phyloP scores from a whole-genome alignment of 2,797 vertebrate species.

The Columba guinea region DNA sequence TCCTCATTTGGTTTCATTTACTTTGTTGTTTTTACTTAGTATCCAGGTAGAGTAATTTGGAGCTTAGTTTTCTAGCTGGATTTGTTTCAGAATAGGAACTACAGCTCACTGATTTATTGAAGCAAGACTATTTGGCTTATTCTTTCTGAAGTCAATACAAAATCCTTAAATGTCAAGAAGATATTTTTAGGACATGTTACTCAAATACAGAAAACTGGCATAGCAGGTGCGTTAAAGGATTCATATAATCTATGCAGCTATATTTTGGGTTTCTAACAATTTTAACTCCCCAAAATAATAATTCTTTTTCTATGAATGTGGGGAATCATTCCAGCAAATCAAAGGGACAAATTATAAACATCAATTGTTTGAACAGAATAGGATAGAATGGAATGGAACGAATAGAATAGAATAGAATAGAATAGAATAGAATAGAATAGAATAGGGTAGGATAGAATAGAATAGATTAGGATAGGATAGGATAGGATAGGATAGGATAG shows the following conservation, averaged over 20 bases:
- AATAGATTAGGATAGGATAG: not conserved
- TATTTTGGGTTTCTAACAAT: not conserved
- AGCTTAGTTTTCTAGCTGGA: not conserved
- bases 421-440: not conserved
- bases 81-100: not conserved
- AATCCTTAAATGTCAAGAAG: not conserved
- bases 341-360: not conserved
- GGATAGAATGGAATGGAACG: not conserved
- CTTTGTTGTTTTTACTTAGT: not conserved
- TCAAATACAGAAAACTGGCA: not conserved
- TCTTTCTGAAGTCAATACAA: not conserved
- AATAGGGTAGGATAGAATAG: not conserved
- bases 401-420: not conserved
- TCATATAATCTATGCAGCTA: not conserved
- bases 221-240: not conserved
- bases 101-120: not conserved
- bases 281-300: not conserved
- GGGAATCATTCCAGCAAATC: not conserved
- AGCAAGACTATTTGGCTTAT: not conserved
- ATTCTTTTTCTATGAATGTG: not conserved
- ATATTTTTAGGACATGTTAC: not conserved
- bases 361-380: rapidly evolving
- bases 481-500: not conserved
- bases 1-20: not conserved
- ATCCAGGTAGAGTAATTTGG: not conserved